Evolutionary conservation across 2,113 vertebrate genomes (phyloP).

Genomic region (Callopanchax toddi): DNA sequence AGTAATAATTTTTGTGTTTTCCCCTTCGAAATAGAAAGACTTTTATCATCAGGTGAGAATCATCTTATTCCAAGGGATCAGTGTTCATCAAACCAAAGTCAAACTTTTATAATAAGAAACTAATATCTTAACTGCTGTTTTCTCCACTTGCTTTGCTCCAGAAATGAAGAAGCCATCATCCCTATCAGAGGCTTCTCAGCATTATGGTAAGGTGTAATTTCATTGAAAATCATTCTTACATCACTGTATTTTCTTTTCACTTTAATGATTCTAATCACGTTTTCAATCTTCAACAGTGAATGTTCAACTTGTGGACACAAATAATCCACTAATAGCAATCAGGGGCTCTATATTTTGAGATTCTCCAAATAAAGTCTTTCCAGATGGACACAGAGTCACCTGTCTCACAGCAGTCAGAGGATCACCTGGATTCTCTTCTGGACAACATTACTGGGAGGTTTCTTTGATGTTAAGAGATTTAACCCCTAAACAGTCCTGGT

Average conservation of each 20-base stretch:
- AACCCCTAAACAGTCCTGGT: constrained; percentile 46
- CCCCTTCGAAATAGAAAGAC: not conserved
- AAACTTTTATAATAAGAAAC: fast-evolving
- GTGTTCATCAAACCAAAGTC: fast-evolving
- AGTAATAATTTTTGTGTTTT: not conserved
- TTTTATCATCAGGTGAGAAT: not conserved
- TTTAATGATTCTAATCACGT: not conserved
- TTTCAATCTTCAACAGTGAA: constrained; percentile 51
- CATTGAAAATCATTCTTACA: too few relatives aligned
- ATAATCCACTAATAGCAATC: not conserved
- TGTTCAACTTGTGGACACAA: constrained; percentile 21
- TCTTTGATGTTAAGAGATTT: not conserved
- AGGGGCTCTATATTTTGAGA: fast-evolving
- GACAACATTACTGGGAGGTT: constrained; percentile 74
- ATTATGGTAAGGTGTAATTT: constrained; percentile 28
- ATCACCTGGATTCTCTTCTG: constrained; percentile 33
- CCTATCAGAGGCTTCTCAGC: too few relatives aligned
- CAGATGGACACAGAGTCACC: not conserved
- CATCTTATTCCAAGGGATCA: too few relatives aligned
- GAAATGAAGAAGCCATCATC: too few relatives aligned
- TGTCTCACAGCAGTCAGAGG: constrained; percentile 52
- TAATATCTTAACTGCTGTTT: fast-evolving
- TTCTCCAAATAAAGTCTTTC: fast-evolving
- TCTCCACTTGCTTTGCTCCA: too few relatives aligned
- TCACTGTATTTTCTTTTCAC: not conserved